A percentile compares a stretch with the other conserved stretches of the same genome.
Conservation (phyloP, 2,888 invertebrate species). For the Agrotis ipsilon region DNA sequence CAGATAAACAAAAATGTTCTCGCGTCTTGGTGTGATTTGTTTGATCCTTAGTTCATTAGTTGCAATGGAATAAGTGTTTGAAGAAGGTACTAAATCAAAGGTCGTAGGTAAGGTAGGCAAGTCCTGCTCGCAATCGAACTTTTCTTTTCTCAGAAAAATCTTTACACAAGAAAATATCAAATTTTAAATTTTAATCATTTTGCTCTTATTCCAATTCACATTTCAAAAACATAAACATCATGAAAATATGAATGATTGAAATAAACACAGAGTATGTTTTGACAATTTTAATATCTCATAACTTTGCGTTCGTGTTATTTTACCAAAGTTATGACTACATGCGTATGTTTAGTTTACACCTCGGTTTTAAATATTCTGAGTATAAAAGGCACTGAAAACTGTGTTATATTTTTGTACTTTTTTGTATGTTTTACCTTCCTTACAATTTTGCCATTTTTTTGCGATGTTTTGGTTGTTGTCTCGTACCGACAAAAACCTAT, state of each 20-base stretch:
- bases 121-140: too few relatives aligned
- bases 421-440: conserved; percentile 3
- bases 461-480: too few relatives aligned
- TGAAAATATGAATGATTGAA: conserved; percentile 10
- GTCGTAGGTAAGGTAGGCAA: too few relatives aligned
- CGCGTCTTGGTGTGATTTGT: too few relatives aligned
- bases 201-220: background rate
- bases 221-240: conserved; percentile 13
- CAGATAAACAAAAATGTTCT: too few relatives aligned
- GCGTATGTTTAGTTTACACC: background rate
- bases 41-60: too few relatives aligned
- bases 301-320: conserved; percentile 20
- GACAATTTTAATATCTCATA: conserved; percentile 20
- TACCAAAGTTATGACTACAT: conserved; percentile 16
- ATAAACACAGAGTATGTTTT: conserved; percentile 21
- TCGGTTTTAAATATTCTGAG: conserved; percentile 29
- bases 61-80: too few relatives aligned
- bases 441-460: too few relatives aligned
- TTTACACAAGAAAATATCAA: background rate
- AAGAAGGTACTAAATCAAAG: too few relatives aligned
- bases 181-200: background rate
- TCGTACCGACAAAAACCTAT: too few relatives aligned
- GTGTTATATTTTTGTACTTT: background rate
- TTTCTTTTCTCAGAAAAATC: too few relatives aligned
- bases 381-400: conserved; percentile 13